phyloP scores from a whole-genome alignment of 2,888 invertebrate species.

The Adelphocoris suturalis region DNA sequence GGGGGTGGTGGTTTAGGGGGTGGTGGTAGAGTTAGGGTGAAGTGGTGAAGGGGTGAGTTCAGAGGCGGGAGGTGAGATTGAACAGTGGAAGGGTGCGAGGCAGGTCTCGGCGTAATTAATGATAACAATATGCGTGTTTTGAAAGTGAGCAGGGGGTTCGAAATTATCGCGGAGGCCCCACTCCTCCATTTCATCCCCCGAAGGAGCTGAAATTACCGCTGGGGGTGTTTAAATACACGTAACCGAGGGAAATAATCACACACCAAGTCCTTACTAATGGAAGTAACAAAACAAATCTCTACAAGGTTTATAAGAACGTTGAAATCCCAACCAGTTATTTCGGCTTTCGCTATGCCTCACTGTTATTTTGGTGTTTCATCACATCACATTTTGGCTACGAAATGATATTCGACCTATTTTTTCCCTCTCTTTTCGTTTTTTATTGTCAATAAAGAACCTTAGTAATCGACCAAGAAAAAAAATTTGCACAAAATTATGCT shows the following conservation, averaged over 20 bases:
- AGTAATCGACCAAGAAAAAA: too few species aligned
- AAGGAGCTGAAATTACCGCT: conserved; percentile 41
- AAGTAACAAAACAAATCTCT: neutral
- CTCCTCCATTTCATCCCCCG: neutral
- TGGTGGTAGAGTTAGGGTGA: neutral
- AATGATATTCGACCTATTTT: too few species aligned
- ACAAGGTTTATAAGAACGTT: neutral
- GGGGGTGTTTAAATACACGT: conserved; percentile 56
- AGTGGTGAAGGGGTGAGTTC: neutral
- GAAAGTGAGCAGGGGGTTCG: conserved; percentile 40
- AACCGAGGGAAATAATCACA: conserved; percentile 37
- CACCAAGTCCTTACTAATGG: conserved; percentile 22
- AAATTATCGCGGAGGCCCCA: conserved; percentile 21
- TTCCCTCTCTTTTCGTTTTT: too few species aligned
- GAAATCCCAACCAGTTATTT: neutral
- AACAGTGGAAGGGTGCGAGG: conserved; percentile 20
- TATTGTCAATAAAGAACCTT: too few species aligned
- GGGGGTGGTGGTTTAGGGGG: neutral
- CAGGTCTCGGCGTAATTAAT: conserved; percentile 44
- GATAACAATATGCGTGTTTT: conserved; percentile 57
- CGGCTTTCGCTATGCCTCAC: neutral
- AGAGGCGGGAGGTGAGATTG: neutral
- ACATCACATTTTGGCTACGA: too few species aligned
- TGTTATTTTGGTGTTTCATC: neutral
- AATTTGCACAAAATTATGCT: too few species aligned